Evolutionary conservation across 1,140 invertebrate genomes (phyloP).

Genomic region (Dendroctonus valens): DNA sequence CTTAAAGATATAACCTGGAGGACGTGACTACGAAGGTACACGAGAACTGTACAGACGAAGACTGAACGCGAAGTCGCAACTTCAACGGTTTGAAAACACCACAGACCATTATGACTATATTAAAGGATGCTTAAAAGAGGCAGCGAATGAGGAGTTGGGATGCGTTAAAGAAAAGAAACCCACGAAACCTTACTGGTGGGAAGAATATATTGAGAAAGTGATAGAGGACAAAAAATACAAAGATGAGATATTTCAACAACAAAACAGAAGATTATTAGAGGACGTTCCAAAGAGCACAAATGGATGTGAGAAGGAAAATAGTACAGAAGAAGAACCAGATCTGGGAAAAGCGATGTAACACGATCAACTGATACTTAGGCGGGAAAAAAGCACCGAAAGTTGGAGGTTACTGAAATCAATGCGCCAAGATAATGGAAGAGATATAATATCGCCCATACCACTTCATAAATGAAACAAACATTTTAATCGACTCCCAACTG

Average conservation of each 20-base stretch:
- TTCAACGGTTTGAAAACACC: not conserved
- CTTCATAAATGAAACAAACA: too few species aligned
- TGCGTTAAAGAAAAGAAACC: not conserved
- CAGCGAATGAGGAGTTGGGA: not conserved
- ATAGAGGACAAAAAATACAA: slow-evolving; percentile 5
- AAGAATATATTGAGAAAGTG: not conserved
- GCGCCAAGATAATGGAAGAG: too few species aligned
- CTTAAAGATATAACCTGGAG: slow-evolving; percentile 5
- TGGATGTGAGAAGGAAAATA: slow-evolving; percentile 1
- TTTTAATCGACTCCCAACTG: too few species aligned
- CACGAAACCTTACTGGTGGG: not conserved
- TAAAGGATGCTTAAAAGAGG: slow-evolving; percentile 8
- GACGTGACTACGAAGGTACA: slow-evolving; percentile 11
- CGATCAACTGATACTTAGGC: not conserved
- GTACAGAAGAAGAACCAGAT: not conserved
- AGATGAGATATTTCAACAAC: slow-evolving; percentile 8
- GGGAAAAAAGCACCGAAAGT: not conserved
- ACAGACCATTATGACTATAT: slow-evolving; percentile 13
- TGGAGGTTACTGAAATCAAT: too few species aligned
- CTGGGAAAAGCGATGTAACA: not conserved
- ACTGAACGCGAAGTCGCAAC: slow-evolving; percentile 1
- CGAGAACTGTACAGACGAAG: slow-evolving; percentile 13
- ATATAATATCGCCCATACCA: too few species aligned
- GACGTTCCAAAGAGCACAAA: slow-evolving; percentile 1
- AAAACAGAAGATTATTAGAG: slow-evolving; percentile 9